These are phyloP conservation scores for Bos indicus DNA, from an alignment of 2,113 vertebrate genomes.

Conservation along the genomic window DNA sequence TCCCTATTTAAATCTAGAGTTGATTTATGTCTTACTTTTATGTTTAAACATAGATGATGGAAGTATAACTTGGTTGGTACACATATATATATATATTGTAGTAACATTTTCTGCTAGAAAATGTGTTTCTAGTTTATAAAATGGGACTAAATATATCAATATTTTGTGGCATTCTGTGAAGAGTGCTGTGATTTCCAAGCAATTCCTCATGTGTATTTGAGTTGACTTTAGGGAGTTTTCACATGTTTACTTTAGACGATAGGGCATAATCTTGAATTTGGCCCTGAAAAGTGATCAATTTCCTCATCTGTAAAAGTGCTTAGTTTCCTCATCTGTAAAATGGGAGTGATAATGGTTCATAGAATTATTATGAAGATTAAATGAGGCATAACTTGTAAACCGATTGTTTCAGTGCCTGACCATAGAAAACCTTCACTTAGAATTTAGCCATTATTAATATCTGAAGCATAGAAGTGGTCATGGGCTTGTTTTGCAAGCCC, in stretches of 20 bases:
- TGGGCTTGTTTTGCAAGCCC: not conserved
- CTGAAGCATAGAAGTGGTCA: not conserved
- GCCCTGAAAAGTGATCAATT: not conserved
- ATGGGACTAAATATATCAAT: not conserved
- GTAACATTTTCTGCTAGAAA: conserved; percentile 22
- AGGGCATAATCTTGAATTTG: not conserved
- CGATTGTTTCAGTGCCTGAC: not conserved
- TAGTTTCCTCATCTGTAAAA: not conserved
- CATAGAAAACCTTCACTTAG: not conserved
- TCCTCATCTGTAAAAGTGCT: not conserved
- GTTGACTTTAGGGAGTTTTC: not conserved
- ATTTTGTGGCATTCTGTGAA: not conserved
- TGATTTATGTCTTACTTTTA: not conserved
- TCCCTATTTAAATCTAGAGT: not conserved
- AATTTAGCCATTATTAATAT: not conserved
- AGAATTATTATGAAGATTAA: not conserved
- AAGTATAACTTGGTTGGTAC: not conserved
- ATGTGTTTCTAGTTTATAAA: conserved; percentile 13
- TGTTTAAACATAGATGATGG: not conserved
- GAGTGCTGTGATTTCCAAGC: not conserved
- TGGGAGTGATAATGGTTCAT: not conserved
- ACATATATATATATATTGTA: not conserved
- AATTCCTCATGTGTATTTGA: not conserved
- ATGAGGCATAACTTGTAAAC: not conserved
- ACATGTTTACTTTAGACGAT: not conserved